These are phyloP conservation scores for Drosophila bocqueti DNA, from an alignment of 1,140 invertebrate genomes.

Conservation along the genomic window DNA sequence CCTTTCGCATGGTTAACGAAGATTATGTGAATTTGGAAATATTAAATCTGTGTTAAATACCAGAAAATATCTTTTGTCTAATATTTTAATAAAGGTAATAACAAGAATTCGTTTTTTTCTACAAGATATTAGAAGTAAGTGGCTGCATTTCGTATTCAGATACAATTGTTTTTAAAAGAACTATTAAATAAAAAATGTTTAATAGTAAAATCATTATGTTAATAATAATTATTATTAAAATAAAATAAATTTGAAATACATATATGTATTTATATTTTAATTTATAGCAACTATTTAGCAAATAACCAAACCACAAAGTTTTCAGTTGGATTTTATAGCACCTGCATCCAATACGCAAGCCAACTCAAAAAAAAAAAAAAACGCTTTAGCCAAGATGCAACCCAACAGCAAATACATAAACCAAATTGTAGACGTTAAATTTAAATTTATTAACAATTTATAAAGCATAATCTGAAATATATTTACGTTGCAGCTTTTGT, in stretches of 20 bases:
- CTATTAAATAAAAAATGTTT: too few relatives aligned
- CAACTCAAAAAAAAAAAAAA: too few relatives aligned
- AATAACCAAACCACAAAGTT: background rate
- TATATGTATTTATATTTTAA: too few relatives aligned
- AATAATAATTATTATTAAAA: too few relatives aligned
- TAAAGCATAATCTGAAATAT: background rate
- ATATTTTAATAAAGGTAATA: constrained; percentile 1
- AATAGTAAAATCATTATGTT: too few relatives aligned
- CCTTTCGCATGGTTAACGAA: constrained; percentile 56
- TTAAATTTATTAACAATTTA: background rate
- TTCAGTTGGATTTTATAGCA: background rate
- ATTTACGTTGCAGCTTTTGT: background rate
- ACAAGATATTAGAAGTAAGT: background rate
- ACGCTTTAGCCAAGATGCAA: background rate
- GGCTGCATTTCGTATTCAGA: background rate
- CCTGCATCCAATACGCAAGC: background rate
- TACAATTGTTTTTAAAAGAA: too few relatives aligned
- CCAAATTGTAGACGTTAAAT: background rate
- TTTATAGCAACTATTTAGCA: background rate
- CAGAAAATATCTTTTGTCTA: too few relatives aligned
- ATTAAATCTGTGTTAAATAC: constrained; percentile 9
- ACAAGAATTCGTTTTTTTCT: background rate
- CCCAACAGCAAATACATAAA: background rate
- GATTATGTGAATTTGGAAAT: constrained; percentile 72
- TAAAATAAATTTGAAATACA: too few relatives aligned